These are phyloP conservation scores for Lates japonicus DNA, from an alignment of 2,797 vertebrate genomes.

Conservation along the genomic window DNA sequence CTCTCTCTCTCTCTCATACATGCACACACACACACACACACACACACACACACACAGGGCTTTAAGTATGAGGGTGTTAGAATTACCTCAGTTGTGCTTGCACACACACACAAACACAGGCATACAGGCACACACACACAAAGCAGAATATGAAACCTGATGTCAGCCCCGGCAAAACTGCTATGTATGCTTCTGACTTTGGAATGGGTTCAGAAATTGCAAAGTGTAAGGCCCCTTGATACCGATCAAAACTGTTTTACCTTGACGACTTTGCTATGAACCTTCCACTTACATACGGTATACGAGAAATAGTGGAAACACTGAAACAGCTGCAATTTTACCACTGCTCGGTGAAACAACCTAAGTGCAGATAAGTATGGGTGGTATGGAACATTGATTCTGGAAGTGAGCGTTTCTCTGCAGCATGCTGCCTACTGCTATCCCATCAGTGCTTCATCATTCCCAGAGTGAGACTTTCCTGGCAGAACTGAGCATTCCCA, in stretches of 20 bases:
- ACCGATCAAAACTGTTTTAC: slow-evolving; percentile 67
- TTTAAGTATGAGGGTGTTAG: slow-evolving; percentile 49
- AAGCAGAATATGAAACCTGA: slow-evolving; percentile 63
- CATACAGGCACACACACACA: slow-evolving; percentile 15
- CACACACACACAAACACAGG: slow-evolving; percentile 13
- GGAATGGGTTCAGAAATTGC: slow-evolving; percentile 61
- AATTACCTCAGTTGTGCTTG: slow-evolving; percentile 56
- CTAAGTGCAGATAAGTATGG: slow-evolving; percentile 74
- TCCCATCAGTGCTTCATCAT: slow-evolving; percentile 76
- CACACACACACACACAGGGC: slow-evolving; percentile 20
- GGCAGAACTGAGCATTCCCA: slow-evolving; percentile 64
- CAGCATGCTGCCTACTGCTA: slow-evolving; percentile 65
- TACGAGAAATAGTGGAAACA: slow-evolving; percentile 50
- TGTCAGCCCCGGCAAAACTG: slow-evolving; percentile 59
- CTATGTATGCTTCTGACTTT: slow-evolving; percentile 53
- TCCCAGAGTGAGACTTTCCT: slow-evolving; percentile 65
- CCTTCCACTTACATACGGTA: slow-evolving; percentile 47
- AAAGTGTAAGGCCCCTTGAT: slow-evolving; percentile 58
- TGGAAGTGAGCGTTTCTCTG: slow-evolving; percentile 72
- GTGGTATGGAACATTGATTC: slow-evolving; percentile 76
- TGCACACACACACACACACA: slow-evolving; percentile 21
- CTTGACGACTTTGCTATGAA: slow-evolving; percentile 63
- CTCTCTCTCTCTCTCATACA: slow-evolving; percentile 13
- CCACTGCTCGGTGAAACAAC: slow-evolving; percentile 63
- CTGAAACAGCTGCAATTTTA: slow-evolving; percentile 66